A percentile compares a stretch with the other conserved stretches of the same genome.
These are phyloP conservation scores for Aurelia aurita complex sp. Pacific DNA, from an alignment of 30 jellyfish, hydroid and myxozoan genomes.

Conservation along the genomic window DNA sequence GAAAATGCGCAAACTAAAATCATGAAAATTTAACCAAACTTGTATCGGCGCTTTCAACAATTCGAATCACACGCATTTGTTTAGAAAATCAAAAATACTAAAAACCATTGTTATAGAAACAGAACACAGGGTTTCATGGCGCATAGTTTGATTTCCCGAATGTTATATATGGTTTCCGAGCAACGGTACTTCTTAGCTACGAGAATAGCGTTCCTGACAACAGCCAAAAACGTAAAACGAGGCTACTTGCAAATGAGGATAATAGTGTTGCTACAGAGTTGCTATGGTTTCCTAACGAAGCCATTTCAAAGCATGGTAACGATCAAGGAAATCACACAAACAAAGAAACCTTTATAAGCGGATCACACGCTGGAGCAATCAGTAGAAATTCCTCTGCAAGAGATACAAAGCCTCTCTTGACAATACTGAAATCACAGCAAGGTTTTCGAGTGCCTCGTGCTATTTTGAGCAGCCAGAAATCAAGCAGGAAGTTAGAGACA, in stretches of 20 bases:
- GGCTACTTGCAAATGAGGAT: conserved; percentile 51
- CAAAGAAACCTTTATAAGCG: conserved; percentile 54
- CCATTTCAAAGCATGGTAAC: conserved; percentile 69
- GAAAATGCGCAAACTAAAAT: too few relatives aligned
- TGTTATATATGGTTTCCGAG: conserved; percentile 3
- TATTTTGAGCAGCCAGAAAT: too few relatives aligned
- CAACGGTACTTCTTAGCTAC: conserved; percentile 24
- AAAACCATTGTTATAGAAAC: too few relatives aligned
- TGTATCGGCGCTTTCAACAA: too few relatives aligned
- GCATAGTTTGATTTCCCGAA: background rate
- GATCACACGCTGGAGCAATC: conserved; percentile 7
- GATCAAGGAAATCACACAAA: conserved; percentile 18
- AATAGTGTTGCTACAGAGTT: conserved; percentile 44
- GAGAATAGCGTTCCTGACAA: conserved; percentile 28
- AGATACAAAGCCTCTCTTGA: too few relatives aligned
- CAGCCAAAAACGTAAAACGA: background rate
- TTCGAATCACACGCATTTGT: too few relatives aligned
- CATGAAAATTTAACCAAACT: too few relatives aligned
- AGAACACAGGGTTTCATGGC: background rate
- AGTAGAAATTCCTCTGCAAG: background rate
- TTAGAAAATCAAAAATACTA: too few relatives aligned
- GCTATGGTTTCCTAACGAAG: conserved; percentile 55
- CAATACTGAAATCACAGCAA: too few relatives aligned
- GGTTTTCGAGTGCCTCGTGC: too few relatives aligned
- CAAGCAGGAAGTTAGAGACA: too few relatives aligned